Base-by-base conservation (phyloP, 2,888 invertebrate genomes). In the Oscheius myriophilus region DNA sequence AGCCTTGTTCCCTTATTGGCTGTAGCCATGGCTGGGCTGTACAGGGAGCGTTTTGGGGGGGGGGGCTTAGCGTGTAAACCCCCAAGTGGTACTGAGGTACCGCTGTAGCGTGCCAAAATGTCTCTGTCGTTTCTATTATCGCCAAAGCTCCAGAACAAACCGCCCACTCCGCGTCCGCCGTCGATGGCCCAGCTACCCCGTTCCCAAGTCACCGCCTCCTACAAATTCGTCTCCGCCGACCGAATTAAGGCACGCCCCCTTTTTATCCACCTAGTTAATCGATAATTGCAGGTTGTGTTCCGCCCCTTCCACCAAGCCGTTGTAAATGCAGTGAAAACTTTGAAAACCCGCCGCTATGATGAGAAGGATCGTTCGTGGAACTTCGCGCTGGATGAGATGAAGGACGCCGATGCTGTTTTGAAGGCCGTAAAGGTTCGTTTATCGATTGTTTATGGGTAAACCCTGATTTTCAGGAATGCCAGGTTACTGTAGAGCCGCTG, bases 301-400 rank as follows among this genome's bases (percentile, higher is more conserved):
- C 70, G 75, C n/a, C 81, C 80, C 4, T 80, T 71, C 57, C 72
- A 79, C 57, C 69, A 70, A 1, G 53, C 70, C 2, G 45, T 81
- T 25, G 61, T 72, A 21, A 72, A 76, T 14, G 64, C 69, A 21
- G 49, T 81, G 49, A 81, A 79, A 71, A 67, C 61, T 51, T 23
- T 81, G 9, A 45, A 63, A 25, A 72, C 73, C 16, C 43, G 75
- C 26, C 42, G n/a, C 26, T 81, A 69, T 53, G 72, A 76, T 49
- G 68, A 72, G 2, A 52, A 54, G 3, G 65, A 54, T 11, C 55
- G 64, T 23, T 21, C 14, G 12, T 75, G 76, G 73, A 71, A 68
- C 18, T 51, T 72, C 11, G 52, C 67, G 0, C 45, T 72, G 11
- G 41, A 43, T 7, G 75, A 79, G 21, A 46, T 73, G 23, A 71